phyloP scores from a whole-genome alignment of 1,140 invertebrate species.

The Lepidostoma basale region DNA sequence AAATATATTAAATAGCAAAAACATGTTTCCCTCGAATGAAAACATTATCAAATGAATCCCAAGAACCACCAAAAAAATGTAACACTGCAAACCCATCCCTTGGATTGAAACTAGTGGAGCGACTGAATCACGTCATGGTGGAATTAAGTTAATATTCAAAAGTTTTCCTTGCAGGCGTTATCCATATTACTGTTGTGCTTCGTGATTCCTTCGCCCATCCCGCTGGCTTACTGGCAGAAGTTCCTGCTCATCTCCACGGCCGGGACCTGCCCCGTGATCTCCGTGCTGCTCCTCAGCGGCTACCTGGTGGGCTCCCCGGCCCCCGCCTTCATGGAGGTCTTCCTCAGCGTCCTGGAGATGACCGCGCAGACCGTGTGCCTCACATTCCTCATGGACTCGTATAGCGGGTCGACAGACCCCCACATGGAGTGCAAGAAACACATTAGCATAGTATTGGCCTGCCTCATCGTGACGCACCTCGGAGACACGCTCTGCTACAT shows the following conservation, averaged over 20 bases:
- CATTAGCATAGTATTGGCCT: neutral
- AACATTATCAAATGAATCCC: neutral
- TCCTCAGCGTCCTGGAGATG: neutral
- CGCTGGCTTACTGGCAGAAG: neutral
- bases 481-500: neutral
- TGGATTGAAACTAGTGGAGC: too few species aligned
- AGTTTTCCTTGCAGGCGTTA: neutral
- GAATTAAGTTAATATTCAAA: too few species aligned
- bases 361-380: neutral
- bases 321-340: constrained; percentile 4
- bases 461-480: neutral
- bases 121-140: too few species aligned
- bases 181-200: neutral
- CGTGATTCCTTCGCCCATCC: neutral
- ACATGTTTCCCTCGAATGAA: neutral
- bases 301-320: constrained; percentile 22
- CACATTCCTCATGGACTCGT: neutral
- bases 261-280: neutral
- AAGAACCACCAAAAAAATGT: too few species aligned
- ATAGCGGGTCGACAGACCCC: neutral
- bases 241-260: constrained; percentile 12
- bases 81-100: too few species aligned
- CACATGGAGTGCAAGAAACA: neutral
- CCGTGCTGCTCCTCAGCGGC: constrained; percentile 11
- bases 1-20: neutral